phyloP scores from a whole-genome alignment of 2,888 invertebrate genomes.

The Tryphoninae sp. region DNA sequence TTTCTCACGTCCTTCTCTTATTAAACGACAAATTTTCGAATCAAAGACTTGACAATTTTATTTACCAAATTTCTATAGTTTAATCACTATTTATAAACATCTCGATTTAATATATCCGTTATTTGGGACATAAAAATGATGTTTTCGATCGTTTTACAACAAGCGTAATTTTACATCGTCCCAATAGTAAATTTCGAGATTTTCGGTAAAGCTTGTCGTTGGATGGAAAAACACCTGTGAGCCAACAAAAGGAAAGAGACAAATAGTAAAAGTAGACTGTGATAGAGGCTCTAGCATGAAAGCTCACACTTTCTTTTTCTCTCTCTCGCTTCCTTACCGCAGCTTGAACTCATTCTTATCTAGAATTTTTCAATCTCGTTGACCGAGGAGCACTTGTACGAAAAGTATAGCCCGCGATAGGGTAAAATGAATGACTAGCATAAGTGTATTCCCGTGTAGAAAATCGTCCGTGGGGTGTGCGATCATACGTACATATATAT shows the following conservation, averaged over 20 bases:
- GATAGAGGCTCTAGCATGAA: background rate
- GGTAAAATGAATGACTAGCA: constrained; percentile 76
- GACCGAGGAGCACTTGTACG: constrained; percentile 63
- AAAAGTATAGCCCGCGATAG: constrained; percentile 73
- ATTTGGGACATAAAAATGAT: too few species aligned
- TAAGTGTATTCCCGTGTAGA: constrained; percentile 77
- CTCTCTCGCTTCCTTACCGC: background rate
- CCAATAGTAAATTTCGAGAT: too few species aligned
- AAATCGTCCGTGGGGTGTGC: constrained; percentile 33
- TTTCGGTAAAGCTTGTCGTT: background rate
- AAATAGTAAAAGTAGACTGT: constrained; percentile 19
- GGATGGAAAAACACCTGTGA: background rate
- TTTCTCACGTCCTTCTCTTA: background rate
- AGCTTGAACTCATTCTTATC: constrained; percentile 71
- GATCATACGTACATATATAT: background rate
- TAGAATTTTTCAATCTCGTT: constrained; percentile 74
- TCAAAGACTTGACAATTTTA: too few species aligned
- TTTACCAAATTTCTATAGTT: too few species aligned
- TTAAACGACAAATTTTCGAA: too few species aligned
- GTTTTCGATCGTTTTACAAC: too few species aligned
- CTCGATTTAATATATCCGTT: too few species aligned
- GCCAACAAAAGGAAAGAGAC: background rate
- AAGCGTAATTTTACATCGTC: too few species aligned
- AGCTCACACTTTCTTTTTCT: constrained; percentile 28
- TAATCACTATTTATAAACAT: too few species aligned